Percentiles rank a stretch among this genome's conserved stretches.
phyloP scores from a whole-genome alignment of 2,888 invertebrate species.

The Pocota personata region DNA sequence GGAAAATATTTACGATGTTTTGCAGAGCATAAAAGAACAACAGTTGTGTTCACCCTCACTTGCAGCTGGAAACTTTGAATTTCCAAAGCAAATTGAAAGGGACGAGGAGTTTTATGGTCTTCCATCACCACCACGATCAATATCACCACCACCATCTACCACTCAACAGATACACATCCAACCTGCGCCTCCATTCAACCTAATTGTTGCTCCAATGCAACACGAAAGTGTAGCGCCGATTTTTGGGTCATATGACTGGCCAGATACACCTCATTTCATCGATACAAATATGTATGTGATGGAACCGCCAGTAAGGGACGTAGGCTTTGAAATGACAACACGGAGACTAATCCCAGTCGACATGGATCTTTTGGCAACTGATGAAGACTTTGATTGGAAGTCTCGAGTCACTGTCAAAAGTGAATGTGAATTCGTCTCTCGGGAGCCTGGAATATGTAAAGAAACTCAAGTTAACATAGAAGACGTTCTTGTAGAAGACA shows the following conservation, averaged over 20 bases:
- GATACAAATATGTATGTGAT: not conserved
- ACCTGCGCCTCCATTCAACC: not conserved
- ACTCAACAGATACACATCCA: not conserved
- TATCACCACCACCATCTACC: not conserved
- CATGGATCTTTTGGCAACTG: slow-evolving; percentile 34
- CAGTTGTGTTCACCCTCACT: not conserved
- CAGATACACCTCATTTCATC: not conserved
- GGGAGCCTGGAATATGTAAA: not conserved
- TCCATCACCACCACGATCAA: not conserved
- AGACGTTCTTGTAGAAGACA: no score
- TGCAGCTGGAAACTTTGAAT: not conserved
- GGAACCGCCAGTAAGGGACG: slow-evolving; percentile 56
- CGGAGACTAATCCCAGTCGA: slow-evolving; percentile 45
- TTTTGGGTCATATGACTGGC: not conserved
- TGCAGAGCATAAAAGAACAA: slow-evolving; percentile 30
- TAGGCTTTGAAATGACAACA: not conserved
- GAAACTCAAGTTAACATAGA: not conserved
- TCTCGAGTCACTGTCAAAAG: no score
- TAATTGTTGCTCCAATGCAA: not conserved
- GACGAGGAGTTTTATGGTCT: not conserved
- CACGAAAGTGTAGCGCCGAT: not conserved
- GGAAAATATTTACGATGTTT: slow-evolving; percentile 35
- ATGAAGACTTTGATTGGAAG: slow-evolving; percentile 1
- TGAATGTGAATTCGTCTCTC: not conserved
- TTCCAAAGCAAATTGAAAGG: not conserved